Evolutionary conservation across 2,888 invertebrate species (phyloP).

Genomic region (Tridacna crocea): DNA sequence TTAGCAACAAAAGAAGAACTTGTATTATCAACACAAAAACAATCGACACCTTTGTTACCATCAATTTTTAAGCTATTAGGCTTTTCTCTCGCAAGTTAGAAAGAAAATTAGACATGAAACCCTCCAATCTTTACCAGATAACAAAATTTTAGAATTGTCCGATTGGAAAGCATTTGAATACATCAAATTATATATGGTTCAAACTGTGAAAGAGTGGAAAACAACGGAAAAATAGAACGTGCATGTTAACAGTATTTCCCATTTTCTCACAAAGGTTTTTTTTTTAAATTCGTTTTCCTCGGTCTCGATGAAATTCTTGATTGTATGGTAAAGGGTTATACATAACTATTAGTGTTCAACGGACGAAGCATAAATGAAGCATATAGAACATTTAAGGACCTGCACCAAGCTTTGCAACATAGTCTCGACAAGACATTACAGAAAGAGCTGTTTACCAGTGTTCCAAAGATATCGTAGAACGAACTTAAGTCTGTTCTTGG

Average conservation of each 20-base stretch:
- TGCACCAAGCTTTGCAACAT: too few relatives aligned
- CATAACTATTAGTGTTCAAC: too few relatives aligned
- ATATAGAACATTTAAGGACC: too few relatives aligned
- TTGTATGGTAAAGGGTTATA: background rate
- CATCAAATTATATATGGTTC: background rate
- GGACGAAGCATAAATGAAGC: too few relatives aligned
- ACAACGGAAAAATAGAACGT: background rate
- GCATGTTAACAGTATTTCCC: background rate
- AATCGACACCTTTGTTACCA: too few relatives aligned
- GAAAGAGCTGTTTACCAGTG: slow-evolving; percentile 18
- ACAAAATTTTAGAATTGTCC: background rate
- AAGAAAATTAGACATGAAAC: background rate
- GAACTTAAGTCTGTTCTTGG: slow-evolving; percentile 2
- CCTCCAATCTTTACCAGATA: background rate
- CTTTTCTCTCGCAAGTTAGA: too few relatives aligned
- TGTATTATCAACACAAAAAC: too few relatives aligned
- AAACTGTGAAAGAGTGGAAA: background rate
- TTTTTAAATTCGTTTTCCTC: background rate
- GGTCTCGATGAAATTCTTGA: background rate
- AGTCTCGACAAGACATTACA: background rate
- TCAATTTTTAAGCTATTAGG: too few relatives aligned
- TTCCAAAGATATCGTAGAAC: slow-evolving; percentile 18
- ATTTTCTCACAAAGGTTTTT: slow-evolving; percentile 2
- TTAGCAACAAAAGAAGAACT: too few relatives aligned
- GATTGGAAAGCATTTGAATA: background rate